Base-by-base conservation (phyloP, 1,140 invertebrate species). In the Penaeus japonicus region DNA sequence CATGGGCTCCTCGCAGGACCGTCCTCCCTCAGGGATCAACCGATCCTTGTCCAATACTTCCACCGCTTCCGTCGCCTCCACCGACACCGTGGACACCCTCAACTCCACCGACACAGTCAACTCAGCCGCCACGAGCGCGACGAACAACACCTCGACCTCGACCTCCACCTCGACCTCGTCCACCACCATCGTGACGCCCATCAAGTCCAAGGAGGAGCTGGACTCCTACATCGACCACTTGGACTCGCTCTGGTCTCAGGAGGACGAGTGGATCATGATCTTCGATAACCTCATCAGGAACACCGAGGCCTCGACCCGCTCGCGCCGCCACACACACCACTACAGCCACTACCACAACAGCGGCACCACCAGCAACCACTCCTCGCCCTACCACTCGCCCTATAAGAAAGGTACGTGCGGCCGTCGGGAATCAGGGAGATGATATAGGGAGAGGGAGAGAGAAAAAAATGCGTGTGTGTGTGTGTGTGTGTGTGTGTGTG, bases 241-340 rank as follows among this genome's bases (percentile, higher is more conserved):
- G 22, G 89, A 90, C 83, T 89, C 86, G 0, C 75, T 90, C n/a
- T 90, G 86, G 86, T 89, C 86, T 1, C 54, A 84, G 62, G 89
- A 90, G 86, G 89, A 90, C 54, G 89, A 90, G 83, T 90, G 89
- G 89, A 90, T 90, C 30, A 90, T 88, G 86, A 90, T 90, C 39
- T 90, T 90, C 82, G 89, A 90, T 57, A 90, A 90, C 53, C 83
- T 90, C 7, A 88, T 90, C 59, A 90, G 89, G 47, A 89, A 88
- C 80, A 86, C 89, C 7, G 80, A 85, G 77, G 84, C 85, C 2
- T 89, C 86, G 5, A 85, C 81, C 1, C 84, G 89, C 57, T 62
- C 77, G 17, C 54, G 89, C 24, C 70, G 89, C 12, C 89, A 89
- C 78, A 90, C 89, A 7, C 86, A 90, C 81, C 79, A 83, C 87